These are phyloP conservation scores for Trachymyrmex cornetzi DNA, from an alignment of 1,140 invertebrate genomes.

Conservation along the genomic window DNA sequence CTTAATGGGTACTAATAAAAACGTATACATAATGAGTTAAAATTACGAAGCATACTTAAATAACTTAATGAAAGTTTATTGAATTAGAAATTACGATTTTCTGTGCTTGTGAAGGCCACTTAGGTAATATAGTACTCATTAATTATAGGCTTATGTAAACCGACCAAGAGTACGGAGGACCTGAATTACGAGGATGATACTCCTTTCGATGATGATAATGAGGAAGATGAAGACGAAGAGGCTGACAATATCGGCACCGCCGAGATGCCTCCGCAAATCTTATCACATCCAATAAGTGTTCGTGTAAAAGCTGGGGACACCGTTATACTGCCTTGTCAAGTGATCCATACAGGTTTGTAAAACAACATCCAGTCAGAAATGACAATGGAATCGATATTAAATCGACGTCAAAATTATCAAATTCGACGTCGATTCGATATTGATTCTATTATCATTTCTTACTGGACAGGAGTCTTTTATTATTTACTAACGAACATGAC, in stretches of 20 bases:
- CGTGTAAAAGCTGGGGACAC: slow-evolving; percentile 66
- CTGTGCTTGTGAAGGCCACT: background rate
- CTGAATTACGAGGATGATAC: slow-evolving; percentile 67
- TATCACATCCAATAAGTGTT: slow-evolving; percentile 58
- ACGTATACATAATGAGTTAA: too few relatives aligned
- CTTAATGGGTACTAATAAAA: too few relatives aligned
- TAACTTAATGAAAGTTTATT: background rate
- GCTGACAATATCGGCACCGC: slow-evolving; percentile 19
- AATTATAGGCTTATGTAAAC: slow-evolving; percentile 76
- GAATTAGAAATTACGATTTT: background rate
- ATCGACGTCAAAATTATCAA: too few relatives aligned
- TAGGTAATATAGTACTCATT: background rate
- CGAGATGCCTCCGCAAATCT: slow-evolving; percentile 66
- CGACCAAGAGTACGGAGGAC: slow-evolving; percentile 64
- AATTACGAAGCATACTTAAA: background rate
- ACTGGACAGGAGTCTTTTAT: background rate
- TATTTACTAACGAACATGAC: background rate
- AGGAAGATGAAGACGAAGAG: slow-evolving; percentile 64
- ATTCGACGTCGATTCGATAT: too few relatives aligned
- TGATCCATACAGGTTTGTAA: slow-evolving; percentile 74
- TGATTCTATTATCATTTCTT: too few relatives aligned
- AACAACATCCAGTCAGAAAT: background rate
- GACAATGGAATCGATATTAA: too few relatives aligned
- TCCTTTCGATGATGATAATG: slow-evolving; percentile 66
- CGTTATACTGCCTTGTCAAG: slow-evolving; percentile 73